Evolutionary conservation across 64 coral and sea anemone genomes (phyloP), one percentile per base, ranked within the genome.

Genomic region (Actinia equina): DNA sequence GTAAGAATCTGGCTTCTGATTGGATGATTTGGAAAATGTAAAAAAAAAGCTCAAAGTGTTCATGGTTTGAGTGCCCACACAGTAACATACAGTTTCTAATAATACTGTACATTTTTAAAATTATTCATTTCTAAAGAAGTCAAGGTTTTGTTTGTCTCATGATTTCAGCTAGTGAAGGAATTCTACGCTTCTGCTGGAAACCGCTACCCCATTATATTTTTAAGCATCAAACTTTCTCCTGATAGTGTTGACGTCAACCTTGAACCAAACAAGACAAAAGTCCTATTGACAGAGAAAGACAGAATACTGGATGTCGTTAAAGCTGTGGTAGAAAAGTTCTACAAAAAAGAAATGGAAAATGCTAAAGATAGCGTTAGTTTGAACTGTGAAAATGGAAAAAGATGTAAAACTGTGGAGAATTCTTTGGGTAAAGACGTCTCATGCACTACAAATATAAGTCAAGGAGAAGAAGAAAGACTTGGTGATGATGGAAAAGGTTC

Each of bases 181-280:
- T 86, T 88, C 69, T 97, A 97, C 51, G 14, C 86, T 37, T 45
- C 46, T n/a, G 16, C 88, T 18, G 59, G 83, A 53, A 93, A 90
- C 85, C 88, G 82, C 27, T 88, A 97, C 37, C 94, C 94, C 30
- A 60, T 97, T 44, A 87, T 89, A 59, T 87, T 97, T 44, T 53
- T 97, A 22, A 93, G 91, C 41, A 80, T 97, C 18, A 88, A 85
- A 17, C 44, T 97, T 26, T 91, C 94, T 76, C 91, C 91, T n/a
- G 37, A 93, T 71, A 82, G 81, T 37, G 43, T 99, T 79, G 97
- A 99, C 63, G 93, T 92, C 7, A 99, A 99, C 86, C 69, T 99
- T 18, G 97, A 99, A 65, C 97, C 97, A 42, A 99, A 99, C 86
- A 99, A 99, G 89, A 88, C 94, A 44, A 90, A 86, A 55, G 97